Evolutionary conservation across 2,888 invertebrate genomes (phyloP).

Genomic region (Flabesymbios commensalis): DNA sequence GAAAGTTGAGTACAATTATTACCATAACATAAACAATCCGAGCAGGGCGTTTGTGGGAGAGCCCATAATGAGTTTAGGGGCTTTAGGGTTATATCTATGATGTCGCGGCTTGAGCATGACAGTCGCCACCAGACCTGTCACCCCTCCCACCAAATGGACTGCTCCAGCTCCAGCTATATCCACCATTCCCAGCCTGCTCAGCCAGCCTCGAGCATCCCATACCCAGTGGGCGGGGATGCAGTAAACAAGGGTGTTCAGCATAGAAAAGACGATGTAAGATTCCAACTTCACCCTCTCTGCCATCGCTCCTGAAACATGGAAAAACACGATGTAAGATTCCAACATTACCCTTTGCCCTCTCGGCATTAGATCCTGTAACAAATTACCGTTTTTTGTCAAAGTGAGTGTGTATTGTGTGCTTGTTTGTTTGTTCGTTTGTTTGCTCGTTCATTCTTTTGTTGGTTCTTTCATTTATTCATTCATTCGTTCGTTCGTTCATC

Average conservation of each 20-base stretch:
- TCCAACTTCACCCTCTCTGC: conserved; percentile 54
- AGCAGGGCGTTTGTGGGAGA: conserved; percentile 53
- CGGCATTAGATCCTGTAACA: too few relatives aligned
- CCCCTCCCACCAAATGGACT: conserved; percentile 58
- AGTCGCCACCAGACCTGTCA: conserved; percentile 55
- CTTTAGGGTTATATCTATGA: conserved; percentile 40
- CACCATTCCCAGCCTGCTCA: conserved; percentile 43
- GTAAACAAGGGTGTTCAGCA: conserved; percentile 52
- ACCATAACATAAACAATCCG: conserved; percentile 59
- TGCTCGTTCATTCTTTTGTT: too few relatives aligned
- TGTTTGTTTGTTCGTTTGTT: too few relatives aligned
- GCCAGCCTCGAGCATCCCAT: conserved; percentile 57
- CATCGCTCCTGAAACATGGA: conserved; percentile 45
- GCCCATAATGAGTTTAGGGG: conserved; percentile 44
- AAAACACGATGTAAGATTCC: too few relatives aligned
- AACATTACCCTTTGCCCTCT: too few relatives aligned
- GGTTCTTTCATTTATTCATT: too few relatives aligned
- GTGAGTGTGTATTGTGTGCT: too few relatives aligned
- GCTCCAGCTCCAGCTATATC: conserved; percentile 59
- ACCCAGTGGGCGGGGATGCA: conserved; percentile 62
- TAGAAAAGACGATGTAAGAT: conserved; percentile 55
- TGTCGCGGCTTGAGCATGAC: conserved; percentile 49
- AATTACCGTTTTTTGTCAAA: too few relatives aligned
- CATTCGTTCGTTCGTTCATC: too few relatives aligned
- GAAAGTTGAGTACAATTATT: too few relatives aligned